A percentile compares a stretch with the other conserved stretches of the same genome.
Evolutionary conservation across 2,797 vertebrate species (phyloP).

Genomic region (Kryptopterus vitreolus): DNA sequence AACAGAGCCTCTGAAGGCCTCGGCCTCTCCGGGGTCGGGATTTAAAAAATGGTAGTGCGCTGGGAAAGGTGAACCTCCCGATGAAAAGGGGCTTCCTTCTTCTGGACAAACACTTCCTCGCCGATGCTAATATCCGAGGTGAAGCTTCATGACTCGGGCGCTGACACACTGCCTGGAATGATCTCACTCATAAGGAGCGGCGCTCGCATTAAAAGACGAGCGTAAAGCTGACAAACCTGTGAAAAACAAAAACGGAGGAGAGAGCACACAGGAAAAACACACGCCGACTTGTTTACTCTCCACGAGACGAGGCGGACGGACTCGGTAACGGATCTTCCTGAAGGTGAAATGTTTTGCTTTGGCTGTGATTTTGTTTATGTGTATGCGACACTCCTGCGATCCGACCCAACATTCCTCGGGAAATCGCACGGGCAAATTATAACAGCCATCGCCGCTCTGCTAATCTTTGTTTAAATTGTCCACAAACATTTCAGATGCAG

Average conservation of each 20-base stretch:
- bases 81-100: slow-evolving; percentile 59
- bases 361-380: slow-evolving; percentile 34
- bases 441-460: not conserved
- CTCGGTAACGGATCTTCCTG: not conserved
- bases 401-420: not conserved
- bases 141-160: slow-evolving; percentile 57
- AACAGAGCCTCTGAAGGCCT: slow-evolving; percentile 62
- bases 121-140: slow-evolving; percentile 46
- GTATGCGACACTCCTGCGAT: slow-evolving; percentile 20
- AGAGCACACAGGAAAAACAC: slow-evolving; percentile 41
- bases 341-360: slow-evolving; percentile 27
- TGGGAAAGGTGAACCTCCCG: slow-evolving; percentile 51
- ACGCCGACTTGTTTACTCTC: not conserved
- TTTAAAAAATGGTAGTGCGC: slow-evolving; percentile 33
- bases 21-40: slow-evolving; percentile 51
- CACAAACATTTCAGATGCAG: slow-evolving; percentile 24
- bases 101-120: slow-evolving; percentile 52
- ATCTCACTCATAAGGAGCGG: slow-evolving; percentile 58
- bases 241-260: slow-evolving; percentile 55
- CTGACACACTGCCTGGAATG: slow-evolving; percentile 53
- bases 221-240: slow-evolving; percentile 63
- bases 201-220: slow-evolving; percentile 61
- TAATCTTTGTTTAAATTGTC: slow-evolving; percentile 24
- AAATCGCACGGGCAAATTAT: not conserved
- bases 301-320: not conserved